Percentiles rank a stretch among this genome's conserved stretches.
phyloP scores from a whole-genome alignment of 2,113 vertebrate genomes.

The Python bivittatus region DNA sequence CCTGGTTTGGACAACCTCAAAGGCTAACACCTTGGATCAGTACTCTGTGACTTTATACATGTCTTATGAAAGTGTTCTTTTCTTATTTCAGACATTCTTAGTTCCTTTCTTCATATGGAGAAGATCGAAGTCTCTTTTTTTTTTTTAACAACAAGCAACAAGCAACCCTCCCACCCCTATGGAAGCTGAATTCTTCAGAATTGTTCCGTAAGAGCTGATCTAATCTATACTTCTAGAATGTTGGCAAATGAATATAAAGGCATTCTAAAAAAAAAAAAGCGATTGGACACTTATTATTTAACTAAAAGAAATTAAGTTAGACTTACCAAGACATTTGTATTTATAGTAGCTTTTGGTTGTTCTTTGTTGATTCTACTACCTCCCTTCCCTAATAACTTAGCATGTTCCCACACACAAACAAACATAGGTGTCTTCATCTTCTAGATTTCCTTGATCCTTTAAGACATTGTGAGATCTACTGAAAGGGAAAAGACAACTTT shows the following conservation, averaged over 20 bases:
- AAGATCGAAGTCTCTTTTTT: neutral
- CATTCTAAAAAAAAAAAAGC: neutral
- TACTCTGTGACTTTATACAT: neutral
- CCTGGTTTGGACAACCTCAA: neutral
- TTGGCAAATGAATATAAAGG: neutral
- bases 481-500: neutral
- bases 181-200: neutral
- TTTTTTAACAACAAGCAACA: neutral
- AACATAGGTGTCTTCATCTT: neutral
- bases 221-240: no score
- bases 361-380: neutral
- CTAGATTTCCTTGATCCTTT: neutral
- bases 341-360: neutral
- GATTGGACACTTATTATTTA: neutral
- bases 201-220: neutral
- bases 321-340: neutral
- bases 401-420: neutral
- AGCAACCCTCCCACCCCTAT: neutral
- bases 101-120: neutral
- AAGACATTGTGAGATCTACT: neutral
- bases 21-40: neutral
- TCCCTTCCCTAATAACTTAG: neutral
- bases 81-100: neutral
- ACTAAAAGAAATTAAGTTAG: neutral
- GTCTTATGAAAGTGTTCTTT: neutral